Evolutionary conservation across 2,888 invertebrate species (phyloP).

Genomic region (Saturnia pavonia): DNA sequence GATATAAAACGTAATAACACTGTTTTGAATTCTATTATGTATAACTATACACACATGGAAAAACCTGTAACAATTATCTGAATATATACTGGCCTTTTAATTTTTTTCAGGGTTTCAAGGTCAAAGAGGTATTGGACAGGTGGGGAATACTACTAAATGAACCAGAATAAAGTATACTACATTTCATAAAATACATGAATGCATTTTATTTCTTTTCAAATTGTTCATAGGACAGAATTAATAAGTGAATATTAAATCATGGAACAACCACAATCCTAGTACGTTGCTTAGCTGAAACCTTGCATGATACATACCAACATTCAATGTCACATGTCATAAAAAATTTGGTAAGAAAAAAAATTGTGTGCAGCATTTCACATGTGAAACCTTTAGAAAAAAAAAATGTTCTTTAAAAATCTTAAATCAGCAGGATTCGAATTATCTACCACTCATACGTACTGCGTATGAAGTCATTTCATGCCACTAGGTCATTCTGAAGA

Average conservation of each 20-base stretch:
- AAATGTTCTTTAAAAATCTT: too few relatives aligned
- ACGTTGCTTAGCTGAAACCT: background rate
- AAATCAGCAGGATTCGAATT: too few relatives aligned
- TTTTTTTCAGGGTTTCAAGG: background rate
- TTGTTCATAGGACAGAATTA: background rate
- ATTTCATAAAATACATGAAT: background rate
- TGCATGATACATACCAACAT: background rate
- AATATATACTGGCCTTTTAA: background rate
- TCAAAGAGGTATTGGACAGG: background rate
- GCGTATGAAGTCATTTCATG: too few relatives aligned
- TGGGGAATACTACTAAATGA: background rate
- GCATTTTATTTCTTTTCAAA: background rate
- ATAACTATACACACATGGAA: background rate
- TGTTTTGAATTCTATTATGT: background rate
- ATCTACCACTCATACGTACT: too few relatives aligned
- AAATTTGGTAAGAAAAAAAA: background rate
- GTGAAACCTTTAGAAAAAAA: too few relatives aligned
- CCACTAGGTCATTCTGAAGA: too few relatives aligned
- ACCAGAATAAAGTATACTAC: conserved; percentile 1
- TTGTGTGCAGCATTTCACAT: too few relatives aligned
- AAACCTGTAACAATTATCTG: background rate
- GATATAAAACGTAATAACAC: too few relatives aligned
- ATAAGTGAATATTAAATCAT: background rate
- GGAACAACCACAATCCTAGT: background rate
- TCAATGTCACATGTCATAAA: background rate